Base-by-base conservation (phyloP, 1,140 invertebrate genomes). In the Lordiphosa clarofinis region DNA sequence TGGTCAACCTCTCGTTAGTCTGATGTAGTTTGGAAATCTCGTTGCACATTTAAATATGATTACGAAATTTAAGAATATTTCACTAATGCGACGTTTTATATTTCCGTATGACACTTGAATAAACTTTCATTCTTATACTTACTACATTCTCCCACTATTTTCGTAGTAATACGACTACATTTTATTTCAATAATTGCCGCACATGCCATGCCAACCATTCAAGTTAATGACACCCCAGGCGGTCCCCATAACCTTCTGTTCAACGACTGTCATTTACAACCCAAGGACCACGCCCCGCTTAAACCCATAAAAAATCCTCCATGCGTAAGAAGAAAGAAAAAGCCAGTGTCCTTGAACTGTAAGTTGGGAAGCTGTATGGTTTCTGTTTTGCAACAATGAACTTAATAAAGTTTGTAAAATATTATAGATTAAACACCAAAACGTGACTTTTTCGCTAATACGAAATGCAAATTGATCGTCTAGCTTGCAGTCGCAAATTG, bases 261-360 rank as follows among this genome's bases (percentile, higher is more conserved):
- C 24, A 46, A 46, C 31, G 24, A 46, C 43, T 28, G 31, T 13
- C 43, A 46, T 48, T 31, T 31, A 31, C 6, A 31, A 8, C 24
- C 24, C 24, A 7, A 28, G 24, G 24, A 48, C 43, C 61, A 70
- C 66, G 62, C 66, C 62, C 58, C 60, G 65, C 49, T 46, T 46
- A 57, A 65, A 52, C 56, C 42, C 61, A 46, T 55, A 60, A 68
- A 28, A 28, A 31, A 43, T 15, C 39, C 50, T 33, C 46, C n/a
- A 36, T 24, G 28, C 28, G 28, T 31, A 39, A 42, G 52, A 66
- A 48, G 39, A 43, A 57, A 44, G 28, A 38, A 28, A 44, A 36
- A 43, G 15, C 56, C 42, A 56, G 60, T 72, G 76, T 81, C 76
- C 76, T 82, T 81, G 76, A 74, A 58, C 56, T 60, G 57, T 36